Evolutionary conservation across 2,113 vertebrate genomes (phyloP).

Genomic region (Hippocampus barbouri): DNA sequence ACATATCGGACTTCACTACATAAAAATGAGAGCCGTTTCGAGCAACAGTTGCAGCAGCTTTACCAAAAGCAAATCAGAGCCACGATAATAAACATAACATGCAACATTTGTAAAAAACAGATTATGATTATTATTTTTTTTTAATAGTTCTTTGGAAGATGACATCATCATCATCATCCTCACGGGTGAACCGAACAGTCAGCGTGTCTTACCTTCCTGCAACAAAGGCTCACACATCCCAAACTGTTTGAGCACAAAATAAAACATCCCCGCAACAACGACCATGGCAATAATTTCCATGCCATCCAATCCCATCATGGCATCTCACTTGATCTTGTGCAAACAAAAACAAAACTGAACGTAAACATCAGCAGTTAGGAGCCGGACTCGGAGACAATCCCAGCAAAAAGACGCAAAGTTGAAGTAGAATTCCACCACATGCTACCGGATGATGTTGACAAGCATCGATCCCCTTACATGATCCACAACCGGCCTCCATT

Average conservation of each 20-base stretch:
- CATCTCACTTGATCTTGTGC: constrained; percentile 21
- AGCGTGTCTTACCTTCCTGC: constrained; percentile 79
- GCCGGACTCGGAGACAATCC: constrained; percentile 25
- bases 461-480: constrained; percentile 8
- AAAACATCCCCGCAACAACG: constrained; percentile 83
- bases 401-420: background rate
- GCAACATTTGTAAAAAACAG: background rate
- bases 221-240: constrained; percentile 87
- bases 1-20: background rate
- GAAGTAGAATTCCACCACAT: constrained; percentile 25
- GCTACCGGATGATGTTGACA: background rate
- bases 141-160: background rate
- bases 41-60: background rate
- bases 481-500: constrained; percentile 22
- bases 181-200: background rate
- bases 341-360: background rate
- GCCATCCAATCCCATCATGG: constrained; percentile 79
- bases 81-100: background rate
- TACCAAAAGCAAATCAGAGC: background rate
- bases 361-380: constrained; percentile 41
- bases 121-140: background rate
- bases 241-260: constrained; percentile 91
- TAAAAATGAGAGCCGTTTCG: background rate
- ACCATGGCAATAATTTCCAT: constrained; percentile 88
- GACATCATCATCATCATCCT: background rate